Evolutionary conservation across 2,797 vertebrate species (phyloP).

Genomic region (Euphonia xanthogaster): DNA sequence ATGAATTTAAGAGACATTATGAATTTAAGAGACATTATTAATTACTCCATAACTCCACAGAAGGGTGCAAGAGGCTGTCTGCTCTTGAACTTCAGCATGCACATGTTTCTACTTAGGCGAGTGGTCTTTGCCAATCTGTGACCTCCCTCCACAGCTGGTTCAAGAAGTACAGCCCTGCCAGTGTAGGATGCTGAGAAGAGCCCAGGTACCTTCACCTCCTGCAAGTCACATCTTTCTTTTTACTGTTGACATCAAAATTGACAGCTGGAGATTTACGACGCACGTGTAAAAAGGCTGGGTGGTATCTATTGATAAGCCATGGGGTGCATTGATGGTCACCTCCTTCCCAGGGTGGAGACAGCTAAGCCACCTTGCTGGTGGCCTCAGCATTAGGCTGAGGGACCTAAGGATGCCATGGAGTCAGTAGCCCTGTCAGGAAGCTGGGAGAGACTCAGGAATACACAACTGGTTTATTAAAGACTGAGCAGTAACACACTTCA

Average conservation of each 20-base stretch:
- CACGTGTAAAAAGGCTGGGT: fast-evolving
- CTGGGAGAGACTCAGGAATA: neutral
- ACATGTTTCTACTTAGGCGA: fast-evolving
- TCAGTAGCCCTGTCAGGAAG: neutral
- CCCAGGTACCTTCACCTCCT: neutral
- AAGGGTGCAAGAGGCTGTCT: neutral
- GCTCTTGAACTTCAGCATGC: neutral
- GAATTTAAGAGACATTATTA: too few species aligned
- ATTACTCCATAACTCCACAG: neutral
- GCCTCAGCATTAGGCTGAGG: neutral
- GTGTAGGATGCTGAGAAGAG: neutral
- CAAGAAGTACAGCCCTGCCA: neutral
- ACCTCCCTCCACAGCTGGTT: neutral
- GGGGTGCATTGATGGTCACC: neutral
- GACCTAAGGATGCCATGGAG: neutral
- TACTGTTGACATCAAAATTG: neutral
- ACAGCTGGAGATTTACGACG: neutral
- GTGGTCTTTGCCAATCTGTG: neutral
- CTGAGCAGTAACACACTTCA: neutral
- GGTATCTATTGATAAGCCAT: neutral
- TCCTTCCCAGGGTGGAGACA: neutral
- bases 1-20: too few species aligned
- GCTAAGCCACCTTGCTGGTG: neutral
- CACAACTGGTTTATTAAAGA: neutral
- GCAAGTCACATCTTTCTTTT: neutral